Evolutionary conservation across 2,113 vertebrate species (phyloP), one percentile per base, ranked within the genome.

Genomic region (Campylomormyrus tamandua): DNA sequence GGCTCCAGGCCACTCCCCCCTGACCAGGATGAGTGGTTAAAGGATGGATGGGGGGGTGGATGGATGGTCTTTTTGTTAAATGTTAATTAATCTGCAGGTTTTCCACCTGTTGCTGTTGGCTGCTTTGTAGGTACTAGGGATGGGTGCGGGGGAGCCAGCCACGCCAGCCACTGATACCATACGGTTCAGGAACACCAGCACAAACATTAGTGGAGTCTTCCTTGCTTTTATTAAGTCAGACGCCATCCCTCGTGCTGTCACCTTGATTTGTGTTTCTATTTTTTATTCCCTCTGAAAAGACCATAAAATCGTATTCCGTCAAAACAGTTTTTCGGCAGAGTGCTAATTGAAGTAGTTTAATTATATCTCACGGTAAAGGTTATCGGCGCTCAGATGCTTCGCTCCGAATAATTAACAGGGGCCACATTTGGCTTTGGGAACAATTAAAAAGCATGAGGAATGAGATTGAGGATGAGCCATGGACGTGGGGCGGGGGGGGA

Each of bases 341-440:
- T 91, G 91, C 87, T 89, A 87, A 92, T 89, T 89, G 92, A 93
- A 91, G 91, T 91, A 90, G 90, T 93, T 93, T 95, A 94, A 95
- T 95, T 94, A 93, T 93, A 92, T 86, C 39, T 92, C 93, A 91
- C 91, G 92, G 74, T 58, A 93, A 94, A 95, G 94, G 94, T 95
- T 95, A 95, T 95, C 95, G 93, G 93, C 92, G 90, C 91, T 90
- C 92, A 88, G 83, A 90, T 88, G 90, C 91, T 91, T 92, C 90
- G 90, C 88, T 92, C 90, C 93, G 94, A 94, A 94, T 94, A 94
- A 94, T 95, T 92, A 93, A 92, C 62, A 27, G 89, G 89, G 88
- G 90, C 31, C 88, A 90, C 91, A 88, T 90, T 88, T 90, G 91
- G 93, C 92, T 50, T 42, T 3, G 19, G 19, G 39, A 27, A 62